These are phyloP conservation scores for Martes martes DNA, from an alignment of 2,113 vertebrate species.

Conservation along the genomic window DNA sequence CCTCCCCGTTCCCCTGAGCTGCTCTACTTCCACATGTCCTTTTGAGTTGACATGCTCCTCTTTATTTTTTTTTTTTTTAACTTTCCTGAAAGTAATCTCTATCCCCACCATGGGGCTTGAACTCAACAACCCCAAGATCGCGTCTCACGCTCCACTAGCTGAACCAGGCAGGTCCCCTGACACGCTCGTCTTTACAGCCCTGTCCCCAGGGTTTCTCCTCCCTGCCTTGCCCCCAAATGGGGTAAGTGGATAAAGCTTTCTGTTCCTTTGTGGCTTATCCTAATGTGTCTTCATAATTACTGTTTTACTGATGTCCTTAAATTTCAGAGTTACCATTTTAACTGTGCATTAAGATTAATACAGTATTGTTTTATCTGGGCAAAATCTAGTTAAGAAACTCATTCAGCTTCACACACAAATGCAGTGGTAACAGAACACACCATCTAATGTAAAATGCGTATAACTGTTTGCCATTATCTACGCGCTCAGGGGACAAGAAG, in stretches of 20 bases:
- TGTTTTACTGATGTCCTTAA: not conserved
- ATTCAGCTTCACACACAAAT: not conserved
- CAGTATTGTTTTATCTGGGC: not conserved
- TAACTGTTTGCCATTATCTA: not conserved
- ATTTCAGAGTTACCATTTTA: not conserved
- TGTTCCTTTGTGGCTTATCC: not conserved
- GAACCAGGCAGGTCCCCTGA: not conserved
- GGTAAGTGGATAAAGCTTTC: not conserved
- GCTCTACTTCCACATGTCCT: not conserved
- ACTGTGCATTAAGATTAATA: not conserved
- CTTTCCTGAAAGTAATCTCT: not conserved
- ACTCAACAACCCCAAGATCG: not conserved
- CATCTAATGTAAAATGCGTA: accelerated
- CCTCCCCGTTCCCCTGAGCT: not conserved
- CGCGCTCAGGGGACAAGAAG: accelerated
- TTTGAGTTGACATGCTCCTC: not conserved
- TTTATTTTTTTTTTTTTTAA: not conserved
- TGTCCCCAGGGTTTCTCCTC: not conserved
- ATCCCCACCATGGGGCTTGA: not conserved
- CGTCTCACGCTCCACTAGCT: not conserved
- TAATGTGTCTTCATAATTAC: not conserved
- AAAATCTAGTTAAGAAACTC: not conserved
- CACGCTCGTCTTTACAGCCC: not conserved
- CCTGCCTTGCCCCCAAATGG: not conserved
- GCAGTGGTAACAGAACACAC: not conserved